These are phyloP conservation scores for Australoheros scitulus DNA, from an alignment of 2,113 vertebrate genomes.

Conservation along the genomic window DNA sequence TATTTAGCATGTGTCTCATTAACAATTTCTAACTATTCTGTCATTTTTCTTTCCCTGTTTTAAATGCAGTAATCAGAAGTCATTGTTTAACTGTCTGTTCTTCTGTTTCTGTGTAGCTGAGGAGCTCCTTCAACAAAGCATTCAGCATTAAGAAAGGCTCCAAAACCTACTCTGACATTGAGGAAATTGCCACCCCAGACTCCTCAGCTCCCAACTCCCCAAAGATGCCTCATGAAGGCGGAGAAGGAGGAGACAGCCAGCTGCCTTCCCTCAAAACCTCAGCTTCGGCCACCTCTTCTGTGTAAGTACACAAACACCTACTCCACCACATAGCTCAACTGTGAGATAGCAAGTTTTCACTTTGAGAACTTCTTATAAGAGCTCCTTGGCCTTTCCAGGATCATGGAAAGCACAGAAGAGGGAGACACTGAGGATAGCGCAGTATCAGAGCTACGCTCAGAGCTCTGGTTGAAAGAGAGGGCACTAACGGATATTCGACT, in stretches of 20 bases:
- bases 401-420: constrained; percentile 83
- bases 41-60: not conserved
- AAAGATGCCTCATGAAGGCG: constrained; percentile 84
- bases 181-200: constrained; percentile 93
- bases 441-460: constrained; percentile 90
- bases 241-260: constrained; percentile 75
- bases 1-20: constrained; percentile 34
- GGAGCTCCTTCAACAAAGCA: constrained; percentile 97
- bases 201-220: constrained; percentile 95
- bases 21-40: constrained; percentile 14
- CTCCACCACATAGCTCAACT: not conserved
- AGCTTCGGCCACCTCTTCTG: constrained; percentile 81
- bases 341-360: not conserved
- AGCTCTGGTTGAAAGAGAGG: constrained; percentile 96
- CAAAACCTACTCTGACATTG: constrained; percentile 95
- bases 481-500: constrained; percentile 94
- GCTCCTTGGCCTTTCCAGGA: constrained; percentile 67
- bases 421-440: constrained; percentile 86
- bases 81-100: not conserved
- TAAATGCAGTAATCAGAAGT: not conserved
- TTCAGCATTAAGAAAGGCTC: constrained; percentile 98
- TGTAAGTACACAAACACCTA: constrained; percentile 67
- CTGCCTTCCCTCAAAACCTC: constrained; percentile 83
- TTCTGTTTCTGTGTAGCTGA: constrained; percentile 80
- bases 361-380: not conserved